Evolutionary conservation across 2,888 invertebrate genomes (phyloP).

Genomic region (Eupithecia dodoneata): DNA sequence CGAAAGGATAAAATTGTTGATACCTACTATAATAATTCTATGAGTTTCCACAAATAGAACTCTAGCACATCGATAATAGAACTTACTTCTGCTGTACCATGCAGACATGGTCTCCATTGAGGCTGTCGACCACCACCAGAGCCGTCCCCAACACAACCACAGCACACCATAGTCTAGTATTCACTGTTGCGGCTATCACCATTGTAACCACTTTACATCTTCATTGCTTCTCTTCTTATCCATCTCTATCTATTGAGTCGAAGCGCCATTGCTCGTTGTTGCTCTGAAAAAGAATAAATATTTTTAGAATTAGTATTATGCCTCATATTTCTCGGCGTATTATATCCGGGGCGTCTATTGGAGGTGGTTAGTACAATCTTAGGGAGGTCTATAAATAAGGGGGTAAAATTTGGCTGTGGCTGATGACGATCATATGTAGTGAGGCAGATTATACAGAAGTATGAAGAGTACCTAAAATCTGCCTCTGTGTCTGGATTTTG

Average conservation of each 20-base stretch:
- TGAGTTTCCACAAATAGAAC: not conserved
- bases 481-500: too few relatives aligned
- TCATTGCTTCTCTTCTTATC: constrained; percentile 19
- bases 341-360: too few relatives aligned
- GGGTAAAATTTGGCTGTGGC: too few relatives aligned
- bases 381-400: too few relatives aligned
- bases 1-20: too few relatives aligned
- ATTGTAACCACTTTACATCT: constrained; percentile 50
- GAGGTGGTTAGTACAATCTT: too few relatives aligned
- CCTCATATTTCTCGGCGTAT: too few relatives aligned
- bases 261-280: constrained; percentile 5
- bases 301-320: not conserved
- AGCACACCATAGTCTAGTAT: constrained; percentile 62
- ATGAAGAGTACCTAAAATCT: too few relatives aligned
- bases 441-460: too few relatives aligned
- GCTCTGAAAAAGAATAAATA: constrained; percentile 15
- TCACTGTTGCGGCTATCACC: constrained; percentile 53
- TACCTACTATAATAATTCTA: too few relatives aligned
- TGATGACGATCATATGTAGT: too few relatives aligned
- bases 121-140: constrained; percentile 57
- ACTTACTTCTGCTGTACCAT: constrained; percentile 81
- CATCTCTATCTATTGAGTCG: not conserved
- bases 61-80: not conserved
- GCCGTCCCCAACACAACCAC: constrained; percentile 53
- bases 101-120: constrained; percentile 79